Percentiles rank a stretch among this genome's conserved stretches.
Evolutionary conservation across 2,888 invertebrate genomes (phyloP).

Genomic region (Apeira syringaria): DNA sequence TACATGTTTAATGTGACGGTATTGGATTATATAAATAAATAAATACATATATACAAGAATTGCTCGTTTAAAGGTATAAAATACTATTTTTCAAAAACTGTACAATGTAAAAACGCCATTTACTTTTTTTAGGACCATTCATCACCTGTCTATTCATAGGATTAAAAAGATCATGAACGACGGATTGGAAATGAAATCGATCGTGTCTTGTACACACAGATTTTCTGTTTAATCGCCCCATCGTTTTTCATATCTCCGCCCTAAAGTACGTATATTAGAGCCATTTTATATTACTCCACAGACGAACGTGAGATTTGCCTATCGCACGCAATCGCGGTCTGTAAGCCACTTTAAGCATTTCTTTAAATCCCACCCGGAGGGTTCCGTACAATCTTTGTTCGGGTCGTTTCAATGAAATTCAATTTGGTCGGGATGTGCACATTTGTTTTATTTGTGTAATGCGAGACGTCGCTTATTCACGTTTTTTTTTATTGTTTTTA

Average conservation of each 20-base stretch:
- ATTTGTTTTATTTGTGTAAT: constrained; percentile 47
- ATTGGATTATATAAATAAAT: too few relatives aligned
- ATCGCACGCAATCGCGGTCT: constrained; percentile 67
- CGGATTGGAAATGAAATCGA: not conserved
- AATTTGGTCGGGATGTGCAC: constrained; percentile 61
- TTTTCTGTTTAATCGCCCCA: constrained; percentile 18
- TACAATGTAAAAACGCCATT: too few relatives aligned
- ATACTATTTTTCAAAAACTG: too few relatives aligned
- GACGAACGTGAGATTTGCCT: constrained; percentile 62
- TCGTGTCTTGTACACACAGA: not conserved
- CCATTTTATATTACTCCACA: constrained; percentile 53
- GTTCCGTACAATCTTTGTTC: constrained; percentile 60
- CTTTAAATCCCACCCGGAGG: constrained; percentile 60
- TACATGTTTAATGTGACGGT: too few relatives aligned
- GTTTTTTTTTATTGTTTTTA: too few relatives aligned
- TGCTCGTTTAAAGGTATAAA: too few relatives aligned
- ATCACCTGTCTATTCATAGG: not conserved
- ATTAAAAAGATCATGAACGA: not conserved
- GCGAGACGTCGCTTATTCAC: constrained; percentile 37
- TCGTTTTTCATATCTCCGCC: constrained; percentile 25
- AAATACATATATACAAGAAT: too few relatives aligned
- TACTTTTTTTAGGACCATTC: too few relatives aligned
- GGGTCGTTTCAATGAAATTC: constrained; percentile 73
- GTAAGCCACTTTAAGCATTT: constrained; percentile 71
- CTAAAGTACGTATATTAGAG: constrained; percentile 45